Evolutionary conservation across 1,140 invertebrate genomes (phyloP), one percentile per base, ranked within the genome.

Genomic region (Rhizoglyphus robini): DNA sequence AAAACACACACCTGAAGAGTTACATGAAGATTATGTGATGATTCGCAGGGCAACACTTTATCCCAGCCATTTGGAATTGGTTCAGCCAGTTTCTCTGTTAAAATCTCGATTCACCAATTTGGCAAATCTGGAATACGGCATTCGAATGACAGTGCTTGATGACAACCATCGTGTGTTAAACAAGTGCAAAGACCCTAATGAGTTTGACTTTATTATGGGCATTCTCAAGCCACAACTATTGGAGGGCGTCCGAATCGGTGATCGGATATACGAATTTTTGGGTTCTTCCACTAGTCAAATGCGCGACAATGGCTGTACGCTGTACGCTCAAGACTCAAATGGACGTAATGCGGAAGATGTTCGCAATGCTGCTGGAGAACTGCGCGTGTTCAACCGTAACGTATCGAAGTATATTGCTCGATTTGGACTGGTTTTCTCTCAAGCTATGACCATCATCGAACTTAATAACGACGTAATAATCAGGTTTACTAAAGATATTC

Each of bases 381-480:
- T 73, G 30, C 32, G 59, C 32, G 38, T 46, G 31, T 63, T 69
- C 11, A 71, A 69, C 11, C 49, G 64, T 8, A 71, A 68, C 65
- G 72, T 74, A 25, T 69, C 72, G 3, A 74, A 74, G 59, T 71
- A 71, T 60, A 72, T 75, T 68, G 70, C 73, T 23, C 48, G 73
- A 31, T 70, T 74, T 67, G 73, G 73, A 15, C 72, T 73, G 38
- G 70, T 71, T 49, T 75, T 74, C 73, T 86, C 59, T 81, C 83
- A 20, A 74, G 78, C 58, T 88, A 88, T 72, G 77, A 81, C 31
- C 86, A 86, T 4, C 84, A 83, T 74, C 81, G 74, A 83, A 62
- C 85, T 57, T 65, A 25, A 49, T 69, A 11, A 51, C 70, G 29
- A 54, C 68, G 15, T 30, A 67, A 29, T 41, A 36, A 54, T 65